A percentile compares a stretch with the other conserved stretches of the same genome.
These are phyloP conservation scores for Cantharis nigra DNA, from an alignment of 2,888 invertebrate genomes.

Conservation along the genomic window DNA sequence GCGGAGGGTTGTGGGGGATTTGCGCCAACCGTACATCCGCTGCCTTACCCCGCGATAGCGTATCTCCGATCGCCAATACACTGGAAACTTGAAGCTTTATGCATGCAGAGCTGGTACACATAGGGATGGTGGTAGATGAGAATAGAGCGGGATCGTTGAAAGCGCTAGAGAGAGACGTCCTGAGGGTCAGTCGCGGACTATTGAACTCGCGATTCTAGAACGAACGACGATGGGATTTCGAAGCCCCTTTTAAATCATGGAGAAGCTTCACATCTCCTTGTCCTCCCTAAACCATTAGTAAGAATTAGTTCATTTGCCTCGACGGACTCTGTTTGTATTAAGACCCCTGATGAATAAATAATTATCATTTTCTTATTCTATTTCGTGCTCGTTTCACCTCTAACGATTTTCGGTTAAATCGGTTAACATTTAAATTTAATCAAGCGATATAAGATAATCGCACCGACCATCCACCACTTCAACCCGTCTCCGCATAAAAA, in stretches of 20 bases:
- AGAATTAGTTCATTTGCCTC: slow-evolving; percentile 38
- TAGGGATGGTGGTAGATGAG: slow-evolving; percentile 41
- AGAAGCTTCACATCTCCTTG: slow-evolving; percentile 35
- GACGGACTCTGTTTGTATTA: slow-evolving; percentile 31
- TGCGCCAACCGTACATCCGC: slow-evolving; percentile 50
- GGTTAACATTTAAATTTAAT: slow-evolving; percentile 21
- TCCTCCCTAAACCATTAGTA: slow-evolving; percentile 41
- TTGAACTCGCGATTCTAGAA: slow-evolving; percentile 53
- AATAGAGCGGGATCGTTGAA: slow-evolving; percentile 56
- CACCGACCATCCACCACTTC: not conserved
- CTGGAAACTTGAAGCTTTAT: slow-evolving; percentile 38
- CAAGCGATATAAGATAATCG: slow-evolving; percentile 5
- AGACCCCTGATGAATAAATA: slow-evolving; percentile 29
- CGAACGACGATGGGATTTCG: slow-evolving; percentile 31
- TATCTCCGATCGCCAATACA: slow-evolving; percentile 41
- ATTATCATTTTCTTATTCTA: slow-evolving; percentile 31
- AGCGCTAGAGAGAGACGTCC: slow-evolving; percentile 54
- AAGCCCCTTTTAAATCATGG: slow-evolving; percentile 41
- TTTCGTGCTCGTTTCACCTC: slow-evolving; percentile 22
- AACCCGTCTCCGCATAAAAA: not conserved
- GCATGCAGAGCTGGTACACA: slow-evolving; percentile 37
- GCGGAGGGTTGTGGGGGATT: slow-evolving; percentile 52
- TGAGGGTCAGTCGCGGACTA: slow-evolving; percentile 61
- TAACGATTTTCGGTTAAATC: slow-evolving; percentile 16
- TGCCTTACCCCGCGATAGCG: slow-evolving; percentile 48